A percentile compares a stretch with the other conserved stretches of the same genome.
Conservation (phyloP, 2,113 vertebrate species). For the Uria lomvia region DNA sequence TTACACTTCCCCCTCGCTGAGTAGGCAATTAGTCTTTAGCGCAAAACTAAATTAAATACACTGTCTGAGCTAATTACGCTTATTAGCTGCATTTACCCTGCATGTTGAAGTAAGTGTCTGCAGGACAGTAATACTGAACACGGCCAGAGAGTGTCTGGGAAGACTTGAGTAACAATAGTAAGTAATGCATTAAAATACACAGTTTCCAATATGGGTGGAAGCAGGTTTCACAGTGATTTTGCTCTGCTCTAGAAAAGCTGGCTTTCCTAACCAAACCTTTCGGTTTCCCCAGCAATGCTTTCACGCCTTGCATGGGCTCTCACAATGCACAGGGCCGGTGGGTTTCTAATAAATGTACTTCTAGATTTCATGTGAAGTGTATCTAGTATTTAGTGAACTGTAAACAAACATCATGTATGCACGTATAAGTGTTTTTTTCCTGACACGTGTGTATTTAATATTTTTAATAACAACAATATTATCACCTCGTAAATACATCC, state of each 20-base stretch:
- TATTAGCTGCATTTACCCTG: slow-evolving; percentile 66
- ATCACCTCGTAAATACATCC: background rate
- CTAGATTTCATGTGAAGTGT: slow-evolving; percentile 5
- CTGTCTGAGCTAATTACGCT: slow-evolving; percentile 65
- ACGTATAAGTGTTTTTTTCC: slow-evolving; percentile 32
- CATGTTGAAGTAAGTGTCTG: slow-evolving; percentile 66
- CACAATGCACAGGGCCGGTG: background rate
- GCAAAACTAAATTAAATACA: slow-evolving; percentile 58
- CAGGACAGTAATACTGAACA: slow-evolving; percentile 44
- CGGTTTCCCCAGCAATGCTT: background rate
- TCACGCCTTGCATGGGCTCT: slow-evolving; percentile 35
- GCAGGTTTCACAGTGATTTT: background rate
- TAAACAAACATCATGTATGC: slow-evolving; percentile 12
- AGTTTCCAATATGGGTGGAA: background rate
- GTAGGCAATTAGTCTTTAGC: slow-evolving; percentile 58
- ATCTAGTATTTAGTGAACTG: slow-evolving; percentile 17
- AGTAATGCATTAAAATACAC: background rate
- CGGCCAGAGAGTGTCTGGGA: background rate
- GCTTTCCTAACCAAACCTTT: slow-evolving; percentile 52
- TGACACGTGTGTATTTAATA: background rate
- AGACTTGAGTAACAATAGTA: background rate
- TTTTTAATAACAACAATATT: slow-evolving; percentile 2
- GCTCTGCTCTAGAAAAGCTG: slow-evolving; percentile 2
- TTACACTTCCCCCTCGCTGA: slow-evolving; percentile 62
- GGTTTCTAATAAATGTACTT: slow-evolving; percentile 1